phyloP scores from a whole-genome alignment of 2,888 invertebrate species.

The Dasypolia templi region DNA sequence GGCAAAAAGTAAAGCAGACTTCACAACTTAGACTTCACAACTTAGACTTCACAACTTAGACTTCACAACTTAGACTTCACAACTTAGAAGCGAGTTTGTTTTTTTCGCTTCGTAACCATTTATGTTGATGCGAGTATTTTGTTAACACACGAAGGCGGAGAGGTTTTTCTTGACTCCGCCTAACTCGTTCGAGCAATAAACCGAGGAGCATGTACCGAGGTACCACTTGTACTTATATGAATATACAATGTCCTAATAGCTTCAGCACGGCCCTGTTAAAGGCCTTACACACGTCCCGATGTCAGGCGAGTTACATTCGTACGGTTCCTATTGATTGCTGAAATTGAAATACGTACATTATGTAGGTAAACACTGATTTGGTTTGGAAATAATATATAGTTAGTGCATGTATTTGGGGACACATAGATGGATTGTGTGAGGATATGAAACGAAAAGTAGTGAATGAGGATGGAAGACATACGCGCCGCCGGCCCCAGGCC shows the following conservation, averaged over 20 bases:
- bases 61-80: conserved; percentile 8
- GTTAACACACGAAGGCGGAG: conserved; percentile 11
- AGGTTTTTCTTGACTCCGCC: conserved; percentile 13
- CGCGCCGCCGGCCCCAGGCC: no score
- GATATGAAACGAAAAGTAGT: not conserved
- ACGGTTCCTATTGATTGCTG: not conserved
- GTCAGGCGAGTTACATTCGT: not conserved
- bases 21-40: conserved; percentile 5
- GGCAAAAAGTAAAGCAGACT: conserved; percentile 25
- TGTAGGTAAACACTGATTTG: not conserved
- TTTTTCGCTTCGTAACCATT: conserved; percentile 35
- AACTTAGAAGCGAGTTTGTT: conserved; percentile 38
- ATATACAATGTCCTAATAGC: not conserved
- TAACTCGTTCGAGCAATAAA: conserved; percentile 17
- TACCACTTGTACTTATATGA: not conserved
- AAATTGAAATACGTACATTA: not conserved
- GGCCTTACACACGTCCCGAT: not conserved
- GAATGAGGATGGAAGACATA: no score
- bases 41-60: conserved; percentile 2
- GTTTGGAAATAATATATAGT: not conserved
- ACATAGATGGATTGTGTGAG: not conserved
- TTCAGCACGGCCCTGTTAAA: not conserved
- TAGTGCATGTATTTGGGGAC: no score
- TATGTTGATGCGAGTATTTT: conserved; percentile 28
- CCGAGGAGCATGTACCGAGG: not conserved